Base-by-base conservation (phyloP, 2,888 invertebrate species). In the Linhomoeus sp. region DNA sequence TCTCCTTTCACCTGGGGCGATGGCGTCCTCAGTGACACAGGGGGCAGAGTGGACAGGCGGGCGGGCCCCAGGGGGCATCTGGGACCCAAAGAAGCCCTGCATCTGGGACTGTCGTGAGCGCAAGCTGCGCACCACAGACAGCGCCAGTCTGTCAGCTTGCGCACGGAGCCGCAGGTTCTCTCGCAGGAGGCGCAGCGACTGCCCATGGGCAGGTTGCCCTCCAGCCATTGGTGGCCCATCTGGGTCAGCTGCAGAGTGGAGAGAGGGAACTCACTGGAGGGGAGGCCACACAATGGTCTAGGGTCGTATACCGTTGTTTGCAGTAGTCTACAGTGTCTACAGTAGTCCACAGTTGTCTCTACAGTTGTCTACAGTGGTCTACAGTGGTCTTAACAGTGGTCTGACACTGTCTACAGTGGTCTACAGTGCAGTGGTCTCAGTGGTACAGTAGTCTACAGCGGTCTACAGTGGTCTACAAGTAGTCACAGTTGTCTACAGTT, bases 171-270 rank as follows among this genome's bases (percentile, higher is more conserved):
- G 70, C 92, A 92, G 12, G 84, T 88, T 70, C 86, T 86, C 64
- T 88, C 88, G 71, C 92, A 94, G 51, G 84, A 76, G 53, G 76
- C 75, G 68, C 92, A 94, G 67, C 85, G 81, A 50, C 88, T 80
- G 48, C 87, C 83, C 47, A 90, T 88, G 3, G 90, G 87, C 54
- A 92, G 72, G 70, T 92, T 92, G 38, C 92, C 90, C 67, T 90
- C 90, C 74, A 92, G 75, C 92, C 92, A 94, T 64, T 94, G 92
- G 70, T 94, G 92, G 17, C 88, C 88, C 85, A 90, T 87, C 55
- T 63, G 55, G n/a, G 68, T 40, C 5, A 20, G 22, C 19, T 14
- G 12, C 38, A 38, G 5, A n/a, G 38, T n/a, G 7, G 14, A 38
- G 19, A 5, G 12, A 5, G 19, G n/a, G 17, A n/a, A 38, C 7